Evolutionary conservation across 2,113 vertebrate genomes (phyloP).

Genomic region (Peucedramus taeniatus): DNA sequence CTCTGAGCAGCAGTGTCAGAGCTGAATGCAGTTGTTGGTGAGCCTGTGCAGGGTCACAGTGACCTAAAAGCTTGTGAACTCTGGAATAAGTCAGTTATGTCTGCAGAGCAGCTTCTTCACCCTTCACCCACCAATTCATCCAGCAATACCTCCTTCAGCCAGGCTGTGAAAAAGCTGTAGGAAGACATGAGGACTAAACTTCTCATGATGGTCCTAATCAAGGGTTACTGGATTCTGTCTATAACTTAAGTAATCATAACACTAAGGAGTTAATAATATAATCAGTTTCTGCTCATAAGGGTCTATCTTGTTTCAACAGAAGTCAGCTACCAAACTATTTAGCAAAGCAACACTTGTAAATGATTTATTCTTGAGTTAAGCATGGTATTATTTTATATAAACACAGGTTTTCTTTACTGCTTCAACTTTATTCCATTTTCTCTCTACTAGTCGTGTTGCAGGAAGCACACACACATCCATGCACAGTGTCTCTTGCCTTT

Average conservation of each 20-base stretch:
- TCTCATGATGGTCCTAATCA: neutral
- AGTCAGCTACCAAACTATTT: neutral
- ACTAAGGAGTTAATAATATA: neutral
- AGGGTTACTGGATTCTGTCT: neutral
- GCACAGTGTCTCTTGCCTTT: neutral
- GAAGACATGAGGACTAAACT: neutral
- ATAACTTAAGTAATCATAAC: neutral
- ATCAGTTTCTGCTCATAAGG: neutral
- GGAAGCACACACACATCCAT: no score
- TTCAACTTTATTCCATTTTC: neutral
- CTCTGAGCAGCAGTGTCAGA: neutral
- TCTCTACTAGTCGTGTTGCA: neutral
- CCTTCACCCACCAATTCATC: neutral
- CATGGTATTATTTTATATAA: neutral
- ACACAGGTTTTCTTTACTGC: neutral
- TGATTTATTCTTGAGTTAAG: neutral
- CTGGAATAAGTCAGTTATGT: neutral
- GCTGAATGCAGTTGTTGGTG: neutral
- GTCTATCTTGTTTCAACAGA: neutral
- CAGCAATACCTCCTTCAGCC: neutral
- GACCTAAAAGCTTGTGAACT: neutral
- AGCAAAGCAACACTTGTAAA: neutral
- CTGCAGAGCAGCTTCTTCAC: neutral
- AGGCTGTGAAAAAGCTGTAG: neutral
- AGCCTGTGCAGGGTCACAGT: fast-evolving